These are phyloP conservation scores for Notarius quadriscutis DNA, from an alignment of 2,113 vertebrate species.

Conservation along the genomic window DNA sequence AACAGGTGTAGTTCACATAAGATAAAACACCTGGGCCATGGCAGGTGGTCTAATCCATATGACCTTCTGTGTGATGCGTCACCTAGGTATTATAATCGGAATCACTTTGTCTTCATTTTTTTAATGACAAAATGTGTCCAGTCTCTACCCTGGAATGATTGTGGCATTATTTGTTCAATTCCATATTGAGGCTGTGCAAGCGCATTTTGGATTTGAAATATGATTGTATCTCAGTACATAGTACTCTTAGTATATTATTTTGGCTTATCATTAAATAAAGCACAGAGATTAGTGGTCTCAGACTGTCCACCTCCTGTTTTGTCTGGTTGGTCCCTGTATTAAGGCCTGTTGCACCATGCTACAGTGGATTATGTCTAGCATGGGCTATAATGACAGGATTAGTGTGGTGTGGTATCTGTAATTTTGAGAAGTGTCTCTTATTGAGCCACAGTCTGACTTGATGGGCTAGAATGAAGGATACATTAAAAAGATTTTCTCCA, in stretches of 20 bases:
- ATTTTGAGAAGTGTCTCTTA: conserved; percentile 51
- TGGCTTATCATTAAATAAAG: conserved; percentile 42
- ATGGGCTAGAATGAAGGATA: conserved; percentile 9
- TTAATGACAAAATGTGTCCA: neutral
- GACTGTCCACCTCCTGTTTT: conserved; percentile 56
- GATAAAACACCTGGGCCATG: conserved; percentile 31
- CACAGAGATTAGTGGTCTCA: conserved; percentile 40
- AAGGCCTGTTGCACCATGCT: conserved; percentile 42
- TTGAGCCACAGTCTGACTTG: conserved; percentile 37
- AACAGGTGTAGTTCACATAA: conserved; percentile 40
- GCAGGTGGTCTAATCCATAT: conserved; percentile 35
- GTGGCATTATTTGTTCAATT: neutral
- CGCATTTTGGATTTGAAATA: neutral
- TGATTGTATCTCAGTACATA: neutral
- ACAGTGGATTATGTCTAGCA: conserved; percentile 46
- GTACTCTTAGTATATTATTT: neutral
- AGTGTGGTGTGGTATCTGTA: conserved; percentile 41
- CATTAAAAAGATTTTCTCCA: conserved; percentile 6
- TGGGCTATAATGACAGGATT: conserved; percentile 54
- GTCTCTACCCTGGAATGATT: neutral
- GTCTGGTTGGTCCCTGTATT: conserved; percentile 47
- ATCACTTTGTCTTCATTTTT: neutral
- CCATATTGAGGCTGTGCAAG: neutral
- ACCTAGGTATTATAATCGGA: neutral
- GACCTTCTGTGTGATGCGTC: neutral